Evolutionary conservation across 2,797 vertebrate species (phyloP).

Genomic region (Perdix hodgsoniae): DNA sequence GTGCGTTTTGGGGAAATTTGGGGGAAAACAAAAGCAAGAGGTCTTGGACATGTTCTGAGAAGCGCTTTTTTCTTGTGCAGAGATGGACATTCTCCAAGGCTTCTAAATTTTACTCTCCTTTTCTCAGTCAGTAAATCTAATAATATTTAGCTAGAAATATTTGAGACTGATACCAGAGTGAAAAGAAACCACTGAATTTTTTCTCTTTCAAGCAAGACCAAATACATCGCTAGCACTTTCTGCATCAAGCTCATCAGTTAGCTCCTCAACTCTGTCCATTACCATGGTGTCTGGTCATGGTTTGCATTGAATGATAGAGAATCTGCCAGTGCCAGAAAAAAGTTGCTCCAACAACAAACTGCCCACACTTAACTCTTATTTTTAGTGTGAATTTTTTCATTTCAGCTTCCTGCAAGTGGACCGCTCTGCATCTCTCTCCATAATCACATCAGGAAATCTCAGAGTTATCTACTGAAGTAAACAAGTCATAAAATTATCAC

Average conservation of each 20-base stretch:
- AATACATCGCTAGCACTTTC: neutral
- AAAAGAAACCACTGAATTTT: neutral
- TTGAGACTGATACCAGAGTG: neutral
- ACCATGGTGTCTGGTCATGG: neutral
- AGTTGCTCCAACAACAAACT: neutral
- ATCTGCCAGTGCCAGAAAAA: neutral
- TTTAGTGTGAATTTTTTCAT: neutral
- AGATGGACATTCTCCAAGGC: neutral
- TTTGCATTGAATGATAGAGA: neutral
- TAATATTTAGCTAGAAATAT: neutral
- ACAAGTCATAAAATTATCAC: neutral
- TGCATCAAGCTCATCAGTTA: neutral
- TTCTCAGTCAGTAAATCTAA: neutral
- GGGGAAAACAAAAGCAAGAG: neutral
- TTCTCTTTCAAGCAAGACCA: neutral
- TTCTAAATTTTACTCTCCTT: neutral
- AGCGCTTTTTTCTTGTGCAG: neutral
- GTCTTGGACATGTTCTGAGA: neutral
- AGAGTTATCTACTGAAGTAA: neutral
- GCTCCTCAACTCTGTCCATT: neutral
- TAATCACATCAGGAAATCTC: neutral
- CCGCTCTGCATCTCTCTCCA: neutral
- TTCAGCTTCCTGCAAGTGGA: neutral
- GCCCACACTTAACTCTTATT: neutral
- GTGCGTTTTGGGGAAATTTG: neutral